Evolutionary conservation across 2,797 vertebrate species (phyloP).

Genomic region (Eleutherodactylus coqui): DNA sequence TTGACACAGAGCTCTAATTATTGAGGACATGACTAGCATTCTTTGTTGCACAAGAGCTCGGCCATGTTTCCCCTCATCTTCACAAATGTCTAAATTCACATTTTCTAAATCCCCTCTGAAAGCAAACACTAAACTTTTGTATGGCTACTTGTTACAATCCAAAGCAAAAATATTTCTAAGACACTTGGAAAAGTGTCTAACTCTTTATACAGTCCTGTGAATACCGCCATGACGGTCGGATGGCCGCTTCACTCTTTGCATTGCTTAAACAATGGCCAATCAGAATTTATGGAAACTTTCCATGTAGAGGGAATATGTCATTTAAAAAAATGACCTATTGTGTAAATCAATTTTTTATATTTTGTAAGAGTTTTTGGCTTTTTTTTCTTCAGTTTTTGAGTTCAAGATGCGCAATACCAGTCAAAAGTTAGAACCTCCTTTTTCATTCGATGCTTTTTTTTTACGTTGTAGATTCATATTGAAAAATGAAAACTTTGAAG

Average conservation of each 20-base stretch:
- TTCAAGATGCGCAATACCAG: no score
- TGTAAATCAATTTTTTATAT: no score
- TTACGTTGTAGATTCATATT: no score
- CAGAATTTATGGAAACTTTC: neutral
- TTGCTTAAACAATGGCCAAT: neutral
- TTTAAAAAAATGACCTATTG: no score
- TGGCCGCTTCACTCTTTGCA: neutral
- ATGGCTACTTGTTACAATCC: slow-evolving; percentile 19
- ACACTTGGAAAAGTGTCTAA: neutral
- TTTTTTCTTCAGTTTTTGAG: no score
- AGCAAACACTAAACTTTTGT: slow-evolving; percentile 39
- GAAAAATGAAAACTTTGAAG: no score
- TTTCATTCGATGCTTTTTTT: no score
- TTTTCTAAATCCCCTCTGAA: slow-evolving; percentile 55
- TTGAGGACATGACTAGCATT: slow-evolving; percentile 53
- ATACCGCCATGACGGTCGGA: neutral
- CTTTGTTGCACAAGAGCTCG: slow-evolving; percentile 52
- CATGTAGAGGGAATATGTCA: neutral
- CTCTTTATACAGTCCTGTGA: neutral
- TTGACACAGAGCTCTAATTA: slow-evolving; percentile 56
- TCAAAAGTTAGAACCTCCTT: no score
- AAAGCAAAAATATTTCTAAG: slow-evolving; percentile 23
- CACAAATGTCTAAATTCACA: slow-evolving; percentile 53
- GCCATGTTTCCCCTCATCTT: slow-evolving; percentile 57
- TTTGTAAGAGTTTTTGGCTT: no score